Percentiles rank a stretch among this genome's conserved stretches.
These are phyloP conservation scores for Eupithecia pulchellata DNA, from an alignment of 2,888 invertebrate species.

Conservation along the genomic window DNA sequence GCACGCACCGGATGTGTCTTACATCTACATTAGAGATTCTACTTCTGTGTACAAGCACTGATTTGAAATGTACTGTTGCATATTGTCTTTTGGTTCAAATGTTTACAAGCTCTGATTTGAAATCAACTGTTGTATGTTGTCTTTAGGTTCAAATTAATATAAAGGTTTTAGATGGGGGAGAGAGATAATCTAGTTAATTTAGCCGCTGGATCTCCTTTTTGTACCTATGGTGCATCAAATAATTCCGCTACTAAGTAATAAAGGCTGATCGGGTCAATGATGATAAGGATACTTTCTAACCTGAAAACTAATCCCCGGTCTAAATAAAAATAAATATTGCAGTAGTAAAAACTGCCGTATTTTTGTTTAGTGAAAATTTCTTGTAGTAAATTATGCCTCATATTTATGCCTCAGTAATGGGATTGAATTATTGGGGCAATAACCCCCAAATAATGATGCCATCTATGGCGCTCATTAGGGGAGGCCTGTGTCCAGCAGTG, in stretches of 20 bases:
- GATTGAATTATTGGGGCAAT: conserved; percentile 22
- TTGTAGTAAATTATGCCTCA: neutral
- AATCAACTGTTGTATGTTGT: neutral
- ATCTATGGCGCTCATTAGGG: too few species aligned
- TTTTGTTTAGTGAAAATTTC: neutral
- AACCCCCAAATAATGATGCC: too few species aligned
- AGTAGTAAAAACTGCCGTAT: neutral
- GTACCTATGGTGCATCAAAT: neutral
- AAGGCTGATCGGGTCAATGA: neutral
- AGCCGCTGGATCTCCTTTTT: neutral
- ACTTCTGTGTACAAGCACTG: conserved; percentile 2
- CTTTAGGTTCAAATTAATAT: conserved; percentile 3
- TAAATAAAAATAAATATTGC: neutral
- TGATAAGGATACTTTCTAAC: neutral
- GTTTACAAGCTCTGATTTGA: neutral
- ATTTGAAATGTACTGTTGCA: neutral
- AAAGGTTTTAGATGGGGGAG: neutral
- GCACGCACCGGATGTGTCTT: conserved; percentile 46
- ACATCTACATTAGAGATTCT: conserved; percentile 18
- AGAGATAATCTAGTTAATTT: neutral
- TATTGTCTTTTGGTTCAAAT: conserved; percentile 1
- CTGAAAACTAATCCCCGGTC: neutral
- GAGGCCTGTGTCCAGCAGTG: too few species aligned
- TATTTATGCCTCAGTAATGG: neutral
- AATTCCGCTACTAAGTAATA: neutral